A percentile compares a stretch with the other conserved stretches of the same genome.
These are phyloP conservation scores for Sminthurinus signatus DNA, from an alignment of 1,140 invertebrate genomes.

Conservation along the genomic window DNA sequence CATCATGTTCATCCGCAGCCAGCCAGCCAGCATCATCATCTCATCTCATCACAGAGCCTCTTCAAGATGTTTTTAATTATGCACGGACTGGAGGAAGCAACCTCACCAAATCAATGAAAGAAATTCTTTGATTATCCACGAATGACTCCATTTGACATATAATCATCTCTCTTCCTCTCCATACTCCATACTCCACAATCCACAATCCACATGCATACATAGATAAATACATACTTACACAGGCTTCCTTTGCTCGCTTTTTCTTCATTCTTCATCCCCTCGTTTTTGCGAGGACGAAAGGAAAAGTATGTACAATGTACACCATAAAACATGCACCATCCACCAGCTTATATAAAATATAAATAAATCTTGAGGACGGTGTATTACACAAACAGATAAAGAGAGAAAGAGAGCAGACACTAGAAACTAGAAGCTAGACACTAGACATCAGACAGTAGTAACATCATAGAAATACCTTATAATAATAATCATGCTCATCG, in stretches of 20 bases:
- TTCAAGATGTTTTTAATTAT: slow-evolving; percentile 43
- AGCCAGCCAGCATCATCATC: no score
- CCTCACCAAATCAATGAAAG: slow-evolving; percentile 40
- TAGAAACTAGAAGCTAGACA: no score
- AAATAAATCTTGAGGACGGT: no score
- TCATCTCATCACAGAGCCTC: slow-evolving; percentile 19
- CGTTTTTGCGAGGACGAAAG: background rate
- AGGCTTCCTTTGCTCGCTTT: background rate
- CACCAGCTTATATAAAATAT: no score
- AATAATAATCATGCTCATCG: no score
- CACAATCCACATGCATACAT: background rate
- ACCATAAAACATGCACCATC: no score
- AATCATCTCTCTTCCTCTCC: slow-evolving; percentile 11
- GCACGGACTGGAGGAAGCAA: slow-evolving; percentile 31
- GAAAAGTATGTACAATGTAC: no score
- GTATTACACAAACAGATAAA: no score
- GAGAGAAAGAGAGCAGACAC: no score
- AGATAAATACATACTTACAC: background rate
- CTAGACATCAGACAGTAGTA: no score
- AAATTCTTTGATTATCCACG: slow-evolving; percentile 39
- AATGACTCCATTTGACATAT: slow-evolving; percentile 37
- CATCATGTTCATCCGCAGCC: no score
- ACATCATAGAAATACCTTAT: no score
- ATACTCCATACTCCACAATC: background rate
- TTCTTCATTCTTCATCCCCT: background rate